phyloP scores from a whole-genome alignment of 2,113 vertebrate species.

The Mirounga angustirostris region DNA sequence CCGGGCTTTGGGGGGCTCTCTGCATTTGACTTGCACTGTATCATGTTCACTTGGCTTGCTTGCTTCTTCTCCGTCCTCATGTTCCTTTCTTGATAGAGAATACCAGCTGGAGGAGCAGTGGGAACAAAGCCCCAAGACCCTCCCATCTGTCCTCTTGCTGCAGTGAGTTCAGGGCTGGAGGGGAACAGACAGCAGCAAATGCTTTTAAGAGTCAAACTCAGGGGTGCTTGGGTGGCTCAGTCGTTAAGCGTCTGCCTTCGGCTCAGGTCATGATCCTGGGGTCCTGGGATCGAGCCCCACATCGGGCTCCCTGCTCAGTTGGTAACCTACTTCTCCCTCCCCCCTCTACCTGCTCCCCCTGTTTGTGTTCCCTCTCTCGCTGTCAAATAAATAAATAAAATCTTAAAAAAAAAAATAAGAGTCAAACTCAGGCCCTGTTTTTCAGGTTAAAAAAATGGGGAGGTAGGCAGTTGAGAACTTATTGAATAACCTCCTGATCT shows the following conservation, averaged over 20 bases:
- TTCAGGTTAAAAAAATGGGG: neutral
- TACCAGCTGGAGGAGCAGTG: rapidly evolving
- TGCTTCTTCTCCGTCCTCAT: neutral
- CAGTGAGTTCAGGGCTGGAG: rapidly evolving
- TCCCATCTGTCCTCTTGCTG: rapidly evolving
- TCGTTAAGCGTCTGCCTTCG: neutral
- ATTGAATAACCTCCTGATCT: neutral
- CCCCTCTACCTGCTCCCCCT: neutral
- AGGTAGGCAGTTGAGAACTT: neutral
- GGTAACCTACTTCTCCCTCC: neutral
- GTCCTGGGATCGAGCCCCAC: neutral
- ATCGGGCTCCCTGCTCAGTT: too few relatives aligned
- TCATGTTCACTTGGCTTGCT: rapidly evolving
- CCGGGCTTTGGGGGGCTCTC: too few relatives aligned
- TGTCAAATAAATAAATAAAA: neutral
- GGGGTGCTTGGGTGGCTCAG: neutral
- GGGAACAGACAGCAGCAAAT: neutral
- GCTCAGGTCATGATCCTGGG: too few relatives aligned
- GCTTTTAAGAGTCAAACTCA: neutral
- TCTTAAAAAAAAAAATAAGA: neutral
- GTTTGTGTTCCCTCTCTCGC: too few relatives aligned
- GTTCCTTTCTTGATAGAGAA: neutral
- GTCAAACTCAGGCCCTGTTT: neutral
- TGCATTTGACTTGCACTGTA: too few relatives aligned
- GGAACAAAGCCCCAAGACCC: too few relatives aligned